Percentiles rank a stretch among this genome's conserved stretches.
These are phyloP conservation scores for Drosophila parabipectinata DNA, from an alignment of 1,140 invertebrate genomes.

Conservation along the genomic window DNA sequence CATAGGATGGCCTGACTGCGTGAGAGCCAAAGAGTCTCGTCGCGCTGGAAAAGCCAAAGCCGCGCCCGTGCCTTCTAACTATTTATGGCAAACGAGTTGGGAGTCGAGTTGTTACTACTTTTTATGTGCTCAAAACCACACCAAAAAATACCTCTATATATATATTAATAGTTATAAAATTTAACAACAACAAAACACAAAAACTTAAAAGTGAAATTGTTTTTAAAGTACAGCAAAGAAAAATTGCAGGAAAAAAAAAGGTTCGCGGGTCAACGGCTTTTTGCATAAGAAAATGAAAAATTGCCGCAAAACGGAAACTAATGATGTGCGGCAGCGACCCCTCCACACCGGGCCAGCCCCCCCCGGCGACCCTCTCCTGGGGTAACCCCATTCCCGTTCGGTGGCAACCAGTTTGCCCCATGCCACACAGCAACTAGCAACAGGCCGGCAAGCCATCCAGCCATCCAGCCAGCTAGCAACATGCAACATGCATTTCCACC, in stretches of 20 bases:
- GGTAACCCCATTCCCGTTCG: constrained; percentile 45
- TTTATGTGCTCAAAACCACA: constrained; percentile 24
- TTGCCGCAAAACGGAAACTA: constrained; percentile 83
- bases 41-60: constrained; percentile 64
- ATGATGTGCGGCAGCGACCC: constrained; percentile 75
- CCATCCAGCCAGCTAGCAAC: not conserved
- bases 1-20: constrained; percentile 42
- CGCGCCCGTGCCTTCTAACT: constrained; percentile 80
- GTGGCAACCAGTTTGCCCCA: constrained; percentile 52
- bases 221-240: not conserved
- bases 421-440: constrained; percentile 44
- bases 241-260: not conserved
- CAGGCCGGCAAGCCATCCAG: not conserved
- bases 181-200: not conserved
- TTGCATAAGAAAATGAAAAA: constrained; percentile 80
- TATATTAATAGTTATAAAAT: not conserved
- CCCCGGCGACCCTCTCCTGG: constrained; percentile 1
- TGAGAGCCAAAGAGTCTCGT: constrained; percentile 40
- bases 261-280: constrained; percentile 66
- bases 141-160: no score
- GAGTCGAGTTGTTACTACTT: constrained; percentile 28
- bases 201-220: constrained; percentile 68
- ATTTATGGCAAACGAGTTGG: constrained; percentile 79
- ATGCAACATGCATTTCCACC: constrained; percentile 14
- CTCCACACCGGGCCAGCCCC: constrained; percentile 7